Base-by-base conservation (phyloP, 2,888 invertebrate species). In the Tetranychus piercei region DNA sequence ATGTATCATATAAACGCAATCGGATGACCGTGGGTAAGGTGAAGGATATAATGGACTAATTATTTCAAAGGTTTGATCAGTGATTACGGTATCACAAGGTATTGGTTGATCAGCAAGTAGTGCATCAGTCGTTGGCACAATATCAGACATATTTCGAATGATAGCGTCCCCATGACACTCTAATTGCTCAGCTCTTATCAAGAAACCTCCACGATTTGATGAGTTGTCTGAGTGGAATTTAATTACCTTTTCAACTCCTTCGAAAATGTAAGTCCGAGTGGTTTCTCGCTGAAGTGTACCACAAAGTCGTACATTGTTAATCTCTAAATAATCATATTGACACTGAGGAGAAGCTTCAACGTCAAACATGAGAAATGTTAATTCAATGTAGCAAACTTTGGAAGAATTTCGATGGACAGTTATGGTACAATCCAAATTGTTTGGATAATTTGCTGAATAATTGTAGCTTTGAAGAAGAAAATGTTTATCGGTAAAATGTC, bases 261-360 rank as follows among this genome's bases (percentile, higher is more conserved):
- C 78, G 64, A 79, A 79, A 23, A 76, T 74, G 74, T 77, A 77
- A 1, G 77, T 74, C 67, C 77, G 73, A 75, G 74, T 74, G 1
- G 77, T 77, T 74, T 77, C 74, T 44, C 67, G 65, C 18, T 76
- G 76, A 66, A 79, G 64, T 15, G 77, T 78, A 2, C 80, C 80
- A 72, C 80, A 80, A 65, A 79, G 76, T 71, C 78, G 77, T 43
- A 78, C 79, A 45, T 77, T 77, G 34, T 78, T 78, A 34, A 80
- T 76, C 71, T 78, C 78, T 23, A 80, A 74, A 72, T 80, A 80
- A 71, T 80, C 80, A 72, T 77, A 79, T 64, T 78, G 78, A 76
- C 80, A 80, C 9, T 79, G 77, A 43, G 77, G 77, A 72, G 77
- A 78, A 45, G 78, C 76, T 75, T 80, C 79, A 55, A 80, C 74